These are phyloP conservation scores for Ptilonorhynchus violaceus DNA, from an alignment of 2,113 vertebrate genomes.

Conservation along the genomic window DNA sequence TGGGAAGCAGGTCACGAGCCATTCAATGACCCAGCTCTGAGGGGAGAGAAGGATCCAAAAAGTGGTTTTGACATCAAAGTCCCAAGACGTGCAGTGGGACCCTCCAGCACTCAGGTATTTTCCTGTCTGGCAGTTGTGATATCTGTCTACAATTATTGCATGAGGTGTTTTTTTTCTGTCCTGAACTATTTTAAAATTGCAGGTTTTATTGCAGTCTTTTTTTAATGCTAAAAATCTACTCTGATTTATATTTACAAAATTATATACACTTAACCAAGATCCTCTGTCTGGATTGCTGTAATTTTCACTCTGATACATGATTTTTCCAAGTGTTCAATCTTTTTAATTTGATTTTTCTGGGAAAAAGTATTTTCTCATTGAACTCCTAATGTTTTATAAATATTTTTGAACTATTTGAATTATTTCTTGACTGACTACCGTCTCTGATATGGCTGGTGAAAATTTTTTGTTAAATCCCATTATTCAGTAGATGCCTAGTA, in stretches of 20 bases:
- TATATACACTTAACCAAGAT: background rate
- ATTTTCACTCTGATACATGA: background rate
- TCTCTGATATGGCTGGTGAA: background rate
- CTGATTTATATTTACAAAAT: background rate
- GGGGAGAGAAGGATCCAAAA: slow-evolving; percentile 90
- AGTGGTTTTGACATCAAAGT: slow-evolving; percentile 90
- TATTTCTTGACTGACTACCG: background rate
- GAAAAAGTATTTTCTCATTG: slow-evolving; percentile 6
- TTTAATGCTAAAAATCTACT: background rate
- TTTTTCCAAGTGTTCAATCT: background rate
- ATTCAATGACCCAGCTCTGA: slow-evolving; percentile 84
- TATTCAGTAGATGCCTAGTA: background rate
- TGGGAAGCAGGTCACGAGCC: slow-evolving; percentile 86
- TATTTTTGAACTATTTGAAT: background rate
- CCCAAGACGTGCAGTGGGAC: slow-evolving; percentile 85
- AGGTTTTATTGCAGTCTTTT: background rate
- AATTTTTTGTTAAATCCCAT: background rate
- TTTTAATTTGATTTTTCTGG: background rate
- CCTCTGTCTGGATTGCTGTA: background rate
- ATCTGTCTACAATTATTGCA: background rate
- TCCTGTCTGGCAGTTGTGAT: background rate
- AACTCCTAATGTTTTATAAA: background rate
- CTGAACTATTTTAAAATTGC: background rate
- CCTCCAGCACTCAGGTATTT: slow-evolving; percentile 87
- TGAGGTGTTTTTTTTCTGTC: background rate